Conservation (phyloP, 1,140 invertebrate species). For the Neodiprion lecontei region DNA sequence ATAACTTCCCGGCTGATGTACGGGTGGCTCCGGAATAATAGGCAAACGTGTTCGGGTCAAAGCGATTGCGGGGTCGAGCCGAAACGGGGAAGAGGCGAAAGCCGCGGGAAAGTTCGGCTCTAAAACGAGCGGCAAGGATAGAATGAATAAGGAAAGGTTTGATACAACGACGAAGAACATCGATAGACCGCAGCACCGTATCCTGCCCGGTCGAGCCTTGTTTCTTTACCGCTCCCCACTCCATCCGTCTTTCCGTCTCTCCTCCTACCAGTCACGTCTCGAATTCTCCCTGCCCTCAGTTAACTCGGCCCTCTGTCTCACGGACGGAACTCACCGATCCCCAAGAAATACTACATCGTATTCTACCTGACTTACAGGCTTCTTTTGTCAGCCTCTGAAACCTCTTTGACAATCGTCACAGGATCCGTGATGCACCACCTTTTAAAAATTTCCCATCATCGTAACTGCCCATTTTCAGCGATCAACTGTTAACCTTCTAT, state of each 20-base stretch:
- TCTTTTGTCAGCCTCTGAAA: neutral
- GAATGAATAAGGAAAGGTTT: neutral
- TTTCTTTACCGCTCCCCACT: neutral
- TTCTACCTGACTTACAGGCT: neutral
- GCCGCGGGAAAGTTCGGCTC: neutral
- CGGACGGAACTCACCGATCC: neutral
- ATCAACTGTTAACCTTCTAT: too few species aligned
- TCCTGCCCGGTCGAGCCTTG: neutral
- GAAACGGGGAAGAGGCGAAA: neutral
- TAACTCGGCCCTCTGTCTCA: neutral
- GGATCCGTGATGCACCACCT: too few species aligned
- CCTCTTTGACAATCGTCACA: too few species aligned
- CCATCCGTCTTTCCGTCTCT: neutral
- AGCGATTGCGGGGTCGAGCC: neutral
- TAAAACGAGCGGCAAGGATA: neutral
- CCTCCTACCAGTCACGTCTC: neutral
- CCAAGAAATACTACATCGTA: neutral
- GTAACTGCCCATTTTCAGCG: too few species aligned
- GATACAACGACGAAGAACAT: constrained; percentile 2
- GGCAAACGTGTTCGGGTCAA: constrained; percentile 3
- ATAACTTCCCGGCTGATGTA: neutral
- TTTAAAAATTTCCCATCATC: too few species aligned
- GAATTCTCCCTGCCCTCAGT: neutral
- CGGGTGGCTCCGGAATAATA: neutral
- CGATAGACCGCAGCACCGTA: neutral